Evolutionary conservation across 2,888 invertebrate species (phyloP), one percentile per base, ranked within the genome.

Genomic region (Euproctis similis): DNA sequence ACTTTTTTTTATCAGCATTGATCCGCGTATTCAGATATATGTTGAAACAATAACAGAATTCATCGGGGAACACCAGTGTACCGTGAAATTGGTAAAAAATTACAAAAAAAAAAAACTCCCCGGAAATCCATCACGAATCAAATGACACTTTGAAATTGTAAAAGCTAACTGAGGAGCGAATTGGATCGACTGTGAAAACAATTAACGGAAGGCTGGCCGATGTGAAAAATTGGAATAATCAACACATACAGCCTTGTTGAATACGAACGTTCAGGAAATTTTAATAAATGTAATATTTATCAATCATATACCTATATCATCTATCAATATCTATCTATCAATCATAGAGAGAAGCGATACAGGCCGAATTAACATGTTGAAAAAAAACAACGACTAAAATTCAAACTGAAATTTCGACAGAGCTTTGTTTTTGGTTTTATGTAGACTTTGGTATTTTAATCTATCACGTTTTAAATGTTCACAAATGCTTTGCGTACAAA

Each of bases 131-230:
- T 80, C 80, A 77, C 80, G 73, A 76, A 70, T 76, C 78, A 78
- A 80, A 80, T 76, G 78, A 78, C 80, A 78, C 76, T 78, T 76
- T 74, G 68, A 70, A 78, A 78, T 74, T 78, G 80, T 74, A 75
- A 75, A n/a, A 78, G 70, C 73, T 69, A 71, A 76, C 73, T 73
- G 74, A 72, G 69, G 74, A 70, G 70, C 62, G 74, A 71, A 72
- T 70, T 64, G 68, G 66, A 75, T 69, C 46, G 67, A 66, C 67
- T 65, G 66, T 55, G 67, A 71, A 80, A 80, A 78, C 80, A 78
- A 78, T 80, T 78, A 77, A 68, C 71, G 59, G 38, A n/a, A n/a
- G 60, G 57, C 41, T 59, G 55, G 47, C 41, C 60, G 64, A 68
- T 64, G 67, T 62, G 71, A 67, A 77, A 77, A 77, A 77, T 71